phyloP scores from a whole-genome alignment of 2,888 invertebrate genomes.

The Iselma pallidipennis region DNA sequence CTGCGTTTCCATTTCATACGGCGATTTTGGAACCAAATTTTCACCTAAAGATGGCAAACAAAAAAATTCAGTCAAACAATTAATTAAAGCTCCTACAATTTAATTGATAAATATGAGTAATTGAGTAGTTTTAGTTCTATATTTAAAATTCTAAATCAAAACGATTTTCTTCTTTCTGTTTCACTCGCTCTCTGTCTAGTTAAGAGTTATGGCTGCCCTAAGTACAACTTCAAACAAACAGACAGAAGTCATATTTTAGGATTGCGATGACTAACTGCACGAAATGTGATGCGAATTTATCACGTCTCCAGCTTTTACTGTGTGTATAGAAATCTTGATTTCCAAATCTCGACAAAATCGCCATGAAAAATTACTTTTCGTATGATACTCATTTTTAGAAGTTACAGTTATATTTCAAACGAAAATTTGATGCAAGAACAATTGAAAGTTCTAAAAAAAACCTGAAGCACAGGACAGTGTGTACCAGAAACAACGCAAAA shows the following conservation, averaged over 20 bases:
- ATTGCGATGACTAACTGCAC: constrained; percentile 53
- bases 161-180: constrained; percentile 37
- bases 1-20: constrained; percentile 99
- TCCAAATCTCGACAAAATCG: constrained; percentile 1
- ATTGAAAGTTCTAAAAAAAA: too few relatives aligned
- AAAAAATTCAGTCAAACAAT: constrained; percentile 19
- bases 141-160: constrained; percentile 28
- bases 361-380: background rate
- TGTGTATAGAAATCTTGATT: constrained; percentile 19
- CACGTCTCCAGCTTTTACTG: constrained; percentile 37
- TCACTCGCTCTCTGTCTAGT: background rate
- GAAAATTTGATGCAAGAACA: too few relatives aligned
- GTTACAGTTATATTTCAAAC: background rate
- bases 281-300: constrained; percentile 54
- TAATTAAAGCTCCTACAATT: background rate
- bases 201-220: constrained; percentile 44
- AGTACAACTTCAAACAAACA: constrained; percentile 53
- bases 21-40: constrained; percentile 98
- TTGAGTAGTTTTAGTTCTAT: too few relatives aligned
- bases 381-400: background rate
- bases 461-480: too few relatives aligned
- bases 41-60: constrained; percentile 79
- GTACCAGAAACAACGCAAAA: too few relatives aligned
- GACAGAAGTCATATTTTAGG: constrained; percentile 56
- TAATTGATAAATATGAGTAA: too few relatives aligned